Conservation (phyloP, 2,113 vertebrate genomes). For the Leucopsar rothschildi region DNA sequence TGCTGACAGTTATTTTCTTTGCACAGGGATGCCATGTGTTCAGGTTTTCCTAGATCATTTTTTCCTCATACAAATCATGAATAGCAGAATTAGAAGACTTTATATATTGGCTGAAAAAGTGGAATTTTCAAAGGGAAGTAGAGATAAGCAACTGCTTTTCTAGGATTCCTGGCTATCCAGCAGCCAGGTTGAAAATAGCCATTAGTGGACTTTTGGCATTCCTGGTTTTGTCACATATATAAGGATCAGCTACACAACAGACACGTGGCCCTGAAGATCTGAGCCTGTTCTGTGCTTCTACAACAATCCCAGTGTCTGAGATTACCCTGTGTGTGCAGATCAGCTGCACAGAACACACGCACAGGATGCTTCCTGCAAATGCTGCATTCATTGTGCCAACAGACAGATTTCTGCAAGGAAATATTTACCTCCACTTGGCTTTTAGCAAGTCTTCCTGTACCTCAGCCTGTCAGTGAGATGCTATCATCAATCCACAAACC, state of each 20-base stretch:
- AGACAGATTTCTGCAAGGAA: constrained; percentile 4
- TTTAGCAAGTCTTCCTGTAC: neutral
- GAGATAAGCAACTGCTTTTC: neutral
- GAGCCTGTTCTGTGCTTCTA: neutral
- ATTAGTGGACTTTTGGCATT: neutral
- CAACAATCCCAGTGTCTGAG: neutral
- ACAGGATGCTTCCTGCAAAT: neutral
- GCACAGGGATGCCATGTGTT: neutral
- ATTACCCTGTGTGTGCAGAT: neutral
- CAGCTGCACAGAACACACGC: neutral
- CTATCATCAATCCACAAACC: constrained; percentile 3
- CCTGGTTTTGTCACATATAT: neutral
- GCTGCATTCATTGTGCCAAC: neutral
- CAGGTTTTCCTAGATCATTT: neutral
- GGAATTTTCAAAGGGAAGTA: neutral
- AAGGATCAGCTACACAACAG: neutral
- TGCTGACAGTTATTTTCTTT: neutral
- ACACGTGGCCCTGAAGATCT: neutral
- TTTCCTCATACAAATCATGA: neutral
- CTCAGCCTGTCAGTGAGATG: neutral
- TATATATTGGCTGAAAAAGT: neutral
- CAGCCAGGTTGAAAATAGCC: neutral
- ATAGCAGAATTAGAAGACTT: neutral
- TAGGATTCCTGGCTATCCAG: neutral
- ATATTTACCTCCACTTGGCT: neutral